Percentiles rank a stretch among this genome's conserved stretches.
Evolutionary conservation across 2,888 invertebrate genomes (phyloP).

Genomic region (Tetranychus piercei): DNA sequence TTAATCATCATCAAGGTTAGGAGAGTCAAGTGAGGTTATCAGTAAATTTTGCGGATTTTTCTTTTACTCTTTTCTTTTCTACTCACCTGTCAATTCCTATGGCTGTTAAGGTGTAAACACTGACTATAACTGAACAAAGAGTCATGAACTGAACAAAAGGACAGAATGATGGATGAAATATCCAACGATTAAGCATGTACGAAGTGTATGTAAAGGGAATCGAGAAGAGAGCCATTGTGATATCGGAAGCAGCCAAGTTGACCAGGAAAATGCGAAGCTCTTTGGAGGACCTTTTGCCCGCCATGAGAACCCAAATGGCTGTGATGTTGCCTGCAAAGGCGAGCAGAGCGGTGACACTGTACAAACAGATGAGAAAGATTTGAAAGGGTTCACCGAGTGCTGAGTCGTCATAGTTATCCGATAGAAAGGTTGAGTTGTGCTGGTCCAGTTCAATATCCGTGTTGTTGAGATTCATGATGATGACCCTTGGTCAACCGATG

Average conservation of each 20-base stretch:
- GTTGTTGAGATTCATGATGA: neutral
- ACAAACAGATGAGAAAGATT: slow-evolving; percentile 33
- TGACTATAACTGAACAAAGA: slow-evolving; percentile 35
- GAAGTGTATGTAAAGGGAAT: slow-evolving; percentile 57
- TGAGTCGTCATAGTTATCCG: neutral
- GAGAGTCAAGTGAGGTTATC: too few species aligned
- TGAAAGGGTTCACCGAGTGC: slow-evolving; percentile 24
- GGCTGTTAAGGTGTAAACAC: slow-evolving; percentile 36
- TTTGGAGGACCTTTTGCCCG: slow-evolving; percentile 33
- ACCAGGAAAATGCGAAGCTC: slow-evolving; percentile 47
- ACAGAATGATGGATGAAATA: slow-evolving; percentile 37
- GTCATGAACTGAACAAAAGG: slow-evolving; percentile 37
- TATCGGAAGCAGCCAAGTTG: slow-evolving; percentile 62
- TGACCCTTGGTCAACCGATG: neutral
- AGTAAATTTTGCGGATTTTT: too few species aligned
- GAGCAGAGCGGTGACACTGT: slow-evolving; percentile 35
- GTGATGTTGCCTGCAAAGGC: slow-evolving; percentile 36
- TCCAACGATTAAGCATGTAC: slow-evolving; percentile 32
- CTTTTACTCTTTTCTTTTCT: too few species aligned
- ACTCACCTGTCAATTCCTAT: slow-evolving; percentile 36
- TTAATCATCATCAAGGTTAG: too few species aligned
- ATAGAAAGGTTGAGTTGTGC: neutral
- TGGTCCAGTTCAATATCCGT: neutral
- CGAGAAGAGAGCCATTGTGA: slow-evolving; percentile 71
- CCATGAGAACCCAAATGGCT: slow-evolving; percentile 35